Evolutionary conservation across 1,140 invertebrate species (phyloP).

Genomic region (Anagrus nilaparvatae): DNA sequence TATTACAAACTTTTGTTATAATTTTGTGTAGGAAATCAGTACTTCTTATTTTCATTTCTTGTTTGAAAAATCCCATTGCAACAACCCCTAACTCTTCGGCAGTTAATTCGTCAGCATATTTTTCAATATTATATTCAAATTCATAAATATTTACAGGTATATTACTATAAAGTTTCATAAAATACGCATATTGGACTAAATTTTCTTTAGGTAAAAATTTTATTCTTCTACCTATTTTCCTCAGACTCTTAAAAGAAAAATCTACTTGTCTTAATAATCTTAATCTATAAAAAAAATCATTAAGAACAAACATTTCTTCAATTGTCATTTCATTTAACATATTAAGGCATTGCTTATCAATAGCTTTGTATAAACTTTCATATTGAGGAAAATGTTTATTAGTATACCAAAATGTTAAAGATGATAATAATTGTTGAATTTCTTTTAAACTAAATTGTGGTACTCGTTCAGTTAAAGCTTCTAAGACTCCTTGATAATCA

Average conservation of each 20-base stretch:
- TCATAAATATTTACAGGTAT: constrained; percentile 43
- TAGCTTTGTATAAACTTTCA: constrained; percentile 36
- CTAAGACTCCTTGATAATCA: constrained; percentile 27
- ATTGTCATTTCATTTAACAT: constrained; percentile 32
- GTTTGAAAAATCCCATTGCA: constrained; percentile 52
- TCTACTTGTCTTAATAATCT: constrained; percentile 29
- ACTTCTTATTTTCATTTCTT: constrained; percentile 43
- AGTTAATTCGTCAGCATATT: constrained; percentile 37
- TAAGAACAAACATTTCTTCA: constrained; percentile 37
- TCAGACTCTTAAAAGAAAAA: constrained; percentile 38
- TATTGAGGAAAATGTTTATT: not conserved
- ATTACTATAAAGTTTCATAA: constrained; percentile 39
- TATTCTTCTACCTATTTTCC: constrained; percentile 37
- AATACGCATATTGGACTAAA: constrained; percentile 46
- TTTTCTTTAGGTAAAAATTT: constrained; percentile 37
- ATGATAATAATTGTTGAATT: constrained; percentile 14
- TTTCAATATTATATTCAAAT: constrained; percentile 40
- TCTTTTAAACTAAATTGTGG: constrained; percentile 4
- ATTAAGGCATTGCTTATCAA: constrained; percentile 44
- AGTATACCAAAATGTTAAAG: constrained; percentile 13
- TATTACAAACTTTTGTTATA: constrained; percentile 28
- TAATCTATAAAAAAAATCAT: constrained; percentile 43
- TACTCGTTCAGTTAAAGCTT: constrained; percentile 11
- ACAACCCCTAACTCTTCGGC: constrained; percentile 47
- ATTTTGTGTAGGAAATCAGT: constrained; percentile 34